Conservation (phyloP, 1,140 invertebrate genomes). For the Cepaea nemoralis region DNA sequence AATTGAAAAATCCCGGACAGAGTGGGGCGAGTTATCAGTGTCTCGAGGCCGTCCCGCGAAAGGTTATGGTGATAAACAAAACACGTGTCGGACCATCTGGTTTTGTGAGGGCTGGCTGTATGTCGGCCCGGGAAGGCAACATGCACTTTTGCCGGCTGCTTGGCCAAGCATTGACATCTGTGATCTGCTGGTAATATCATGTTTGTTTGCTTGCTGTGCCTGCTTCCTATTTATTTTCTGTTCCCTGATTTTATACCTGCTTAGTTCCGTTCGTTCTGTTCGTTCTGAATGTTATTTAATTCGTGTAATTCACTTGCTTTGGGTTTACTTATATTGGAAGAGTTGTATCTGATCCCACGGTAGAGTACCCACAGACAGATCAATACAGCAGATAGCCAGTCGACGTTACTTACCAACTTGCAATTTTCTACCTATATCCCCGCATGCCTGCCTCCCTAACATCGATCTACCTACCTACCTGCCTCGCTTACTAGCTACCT, state of each 20-base stretch:
- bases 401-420: no score
- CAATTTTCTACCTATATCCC: no score
- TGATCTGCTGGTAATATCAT: neutral
- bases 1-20: neutral
- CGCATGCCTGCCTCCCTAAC: no score
- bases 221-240: neutral
- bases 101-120: neutral
- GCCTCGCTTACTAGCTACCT: no score
- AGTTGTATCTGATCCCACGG: no score
- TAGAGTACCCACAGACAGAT: no score
- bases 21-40: neutral
- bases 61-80: constrained; percentile 2
- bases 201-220: neutral
- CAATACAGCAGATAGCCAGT: no score
- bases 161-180: neutral
- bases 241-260: neutral
- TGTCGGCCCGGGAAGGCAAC: neutral
- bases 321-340: no score
- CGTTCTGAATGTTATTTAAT: no score
- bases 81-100: neutral
- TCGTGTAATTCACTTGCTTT: no score
- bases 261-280: neutral
- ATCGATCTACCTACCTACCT: no score
- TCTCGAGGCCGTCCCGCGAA: neutral
- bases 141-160: neutral